Base-by-base conservation (phyloP, 2,797 vertebrate species). In the Luscinia luscinia region DNA sequence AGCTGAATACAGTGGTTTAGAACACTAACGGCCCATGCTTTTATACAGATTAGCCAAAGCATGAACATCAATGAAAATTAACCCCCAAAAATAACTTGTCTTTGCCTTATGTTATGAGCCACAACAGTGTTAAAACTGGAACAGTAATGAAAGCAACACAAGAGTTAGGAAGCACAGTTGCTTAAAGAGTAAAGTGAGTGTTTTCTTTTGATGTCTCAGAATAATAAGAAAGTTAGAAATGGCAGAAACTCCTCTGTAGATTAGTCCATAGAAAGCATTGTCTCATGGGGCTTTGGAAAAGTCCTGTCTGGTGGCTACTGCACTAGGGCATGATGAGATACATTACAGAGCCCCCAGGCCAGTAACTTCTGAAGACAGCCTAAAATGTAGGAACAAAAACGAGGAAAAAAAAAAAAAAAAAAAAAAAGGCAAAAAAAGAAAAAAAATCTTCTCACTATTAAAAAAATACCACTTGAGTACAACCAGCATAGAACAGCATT, bases 321-420 rank as follows among this genome's bases (percentile, higher is more conserved):
- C 95, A 96, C 96, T 98, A 98, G 98, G 97, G 97, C 97, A 98
- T 97, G 97, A 97, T 97, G 97, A 98, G 95, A 93, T 97, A 97
- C 95, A 98, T 98, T 98, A 98, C 97, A 98, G 98, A 98, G 97
- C 97, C 97, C 97, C 98, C 97, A 98, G 98, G 98, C 98, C 98
- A 98, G 98, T 98, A 98, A 98, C 97, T 98, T 98, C 98, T 98
- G 98, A 98, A 96, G 98, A 98, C 97, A 99, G 98, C 98, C 98
- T 98, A 98, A 96, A 98, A 98, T 96, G 96, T 96, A 97, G 98
- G 97, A 98, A 97, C 93, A 97, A 96, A 97, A 97, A 97, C 0
- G 58, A 94, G 59, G 67, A 80, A 97, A 96, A 97, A 16, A 96
- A 93, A 83, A 78, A 28, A 6, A 6, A 46, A 49, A 59, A 81